Evolutionary conservation across 2,888 invertebrate species (phyloP), one percentile per base, ranked within the genome.

Genomic region (Sesia bembeciformis): DNA sequence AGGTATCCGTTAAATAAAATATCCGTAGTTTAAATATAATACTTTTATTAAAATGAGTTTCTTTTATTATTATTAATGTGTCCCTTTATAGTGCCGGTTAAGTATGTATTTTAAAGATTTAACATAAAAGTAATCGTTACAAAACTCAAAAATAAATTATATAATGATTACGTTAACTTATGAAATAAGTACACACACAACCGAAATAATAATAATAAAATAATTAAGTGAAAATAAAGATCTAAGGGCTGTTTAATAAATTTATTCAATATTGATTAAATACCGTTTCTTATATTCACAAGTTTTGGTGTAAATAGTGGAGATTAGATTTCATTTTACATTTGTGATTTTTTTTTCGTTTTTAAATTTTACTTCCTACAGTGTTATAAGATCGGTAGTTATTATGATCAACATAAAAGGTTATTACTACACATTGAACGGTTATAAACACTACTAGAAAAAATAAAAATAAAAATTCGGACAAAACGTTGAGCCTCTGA

Each of bases 141-240:
- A 90, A 83, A 86, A 87, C 69, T 72, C 67, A 77, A 78, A 72
- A 75, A 80, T 72, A 76, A 81, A 78, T 60, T 49, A 63, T 68
- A 74, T 66, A 60, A 62, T 55, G 59, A 65, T 63, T 64, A 69
- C 64, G 73, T 57, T 49, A 61, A 81, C 78, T 81, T 83, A 84
- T 71, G 70, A 90, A 88, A 90, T 90, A 91, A 91, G 91, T 91
- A 91, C 88, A 88, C 83, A 90, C 89, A 88, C 85, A 89, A 89
- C 86, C 87, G 83, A 86, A 81, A 79, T 76, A 81, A 79, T 68
- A 81, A 79, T 76, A 81, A 79, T 68, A 73, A 72, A 65, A 65
- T 55, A 74, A 76, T 69, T 72, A 78, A 72, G 68, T 70, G 66
- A 63, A 69, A 75, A 72, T 65, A 65, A 66, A 61, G 60, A 58